Percentiles rank a stretch among this genome's conserved stretches.
Conservation (phyloP, 2,113 vertebrate species). For the Stercorarius parasiticus region DNA sequence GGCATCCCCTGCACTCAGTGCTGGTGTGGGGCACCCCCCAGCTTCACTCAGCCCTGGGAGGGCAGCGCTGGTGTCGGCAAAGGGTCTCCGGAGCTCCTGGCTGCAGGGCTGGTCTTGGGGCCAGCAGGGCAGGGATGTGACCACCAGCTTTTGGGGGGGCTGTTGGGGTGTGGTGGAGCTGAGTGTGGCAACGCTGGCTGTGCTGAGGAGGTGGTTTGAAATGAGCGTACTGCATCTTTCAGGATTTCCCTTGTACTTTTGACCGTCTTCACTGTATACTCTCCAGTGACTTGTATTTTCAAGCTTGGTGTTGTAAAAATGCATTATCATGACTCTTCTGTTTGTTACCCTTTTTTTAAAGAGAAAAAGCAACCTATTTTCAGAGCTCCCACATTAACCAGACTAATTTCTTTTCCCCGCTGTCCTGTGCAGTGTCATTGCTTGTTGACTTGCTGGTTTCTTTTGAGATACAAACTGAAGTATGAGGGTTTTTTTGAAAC, state of each 20-base stretch:
- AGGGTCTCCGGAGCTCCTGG: background rate
- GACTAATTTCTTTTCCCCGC: background rate
- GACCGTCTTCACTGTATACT: constrained; percentile 65
- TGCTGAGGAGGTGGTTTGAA: background rate
- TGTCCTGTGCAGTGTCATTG: constrained; percentile 8
- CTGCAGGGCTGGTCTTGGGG: background rate
- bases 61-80: background rate
- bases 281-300: constrained; percentile 63
- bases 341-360: constrained; percentile 7
- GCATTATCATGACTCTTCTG: constrained; percentile 16
- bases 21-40: background rate
- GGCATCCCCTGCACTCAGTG: background rate
- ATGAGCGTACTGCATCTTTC: constrained; percentile 61
- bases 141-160: background rate
- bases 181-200: background rate
- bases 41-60: background rate
- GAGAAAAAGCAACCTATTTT: background rate
- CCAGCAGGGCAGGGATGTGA: background rate
- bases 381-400: constrained; percentile 10
- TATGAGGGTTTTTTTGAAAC: background rate
- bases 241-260: constrained; percentile 42
- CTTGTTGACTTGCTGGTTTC: constrained; percentile 71
- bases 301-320: constrained; percentile 70
- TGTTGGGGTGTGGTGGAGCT: background rate
- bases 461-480: background rate